phyloP scores from a whole-genome alignment of 2,797 vertebrate species.

The Cyprinella venusta region DNA sequence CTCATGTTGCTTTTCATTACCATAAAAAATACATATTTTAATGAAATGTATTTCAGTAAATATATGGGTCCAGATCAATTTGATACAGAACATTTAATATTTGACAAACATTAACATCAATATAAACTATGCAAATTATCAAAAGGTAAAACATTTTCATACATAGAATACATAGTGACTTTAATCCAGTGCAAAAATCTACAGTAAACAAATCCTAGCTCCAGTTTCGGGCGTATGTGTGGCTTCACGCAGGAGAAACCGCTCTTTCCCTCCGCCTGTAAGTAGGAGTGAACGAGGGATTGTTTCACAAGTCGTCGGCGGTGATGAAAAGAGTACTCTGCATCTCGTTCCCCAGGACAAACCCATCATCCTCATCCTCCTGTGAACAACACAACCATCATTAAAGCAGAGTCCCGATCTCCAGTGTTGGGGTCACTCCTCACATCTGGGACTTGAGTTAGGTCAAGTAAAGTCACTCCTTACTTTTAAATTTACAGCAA shows the following conservation, averaged over 20 bases:
- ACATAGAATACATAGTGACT: background rate
- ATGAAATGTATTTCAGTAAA: background rate
- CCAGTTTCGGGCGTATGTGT: background rate
- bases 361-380: conserved; percentile 65
- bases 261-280: background rate
- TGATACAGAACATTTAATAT: conserved; percentile 19
- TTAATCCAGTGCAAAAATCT: background rate
- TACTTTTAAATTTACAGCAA: too few relatives aligned
- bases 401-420: background rate
- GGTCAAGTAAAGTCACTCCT: too few relatives aligned
- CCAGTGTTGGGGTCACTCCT: too few relatives aligned
- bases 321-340: conserved; percentile 65
- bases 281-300: background rate
- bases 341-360: conserved; percentile 62
- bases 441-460: too few relatives aligned
- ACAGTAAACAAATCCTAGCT: conserved; percentile 5
- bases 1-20: background rate
- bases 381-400: conserved; percentile 43
- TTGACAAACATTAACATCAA: background rate
- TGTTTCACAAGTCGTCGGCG: conserved; percentile 70
- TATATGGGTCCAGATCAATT: background rate
- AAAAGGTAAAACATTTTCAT: background rate
- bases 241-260: background rate
- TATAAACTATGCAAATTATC: background rate
- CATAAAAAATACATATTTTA: background rate